Evolutionary conservation across 2,888 invertebrate genomes (phyloP), one percentile per base, ranked within the genome.

Genomic region (Baronia brevicornis): DNA sequence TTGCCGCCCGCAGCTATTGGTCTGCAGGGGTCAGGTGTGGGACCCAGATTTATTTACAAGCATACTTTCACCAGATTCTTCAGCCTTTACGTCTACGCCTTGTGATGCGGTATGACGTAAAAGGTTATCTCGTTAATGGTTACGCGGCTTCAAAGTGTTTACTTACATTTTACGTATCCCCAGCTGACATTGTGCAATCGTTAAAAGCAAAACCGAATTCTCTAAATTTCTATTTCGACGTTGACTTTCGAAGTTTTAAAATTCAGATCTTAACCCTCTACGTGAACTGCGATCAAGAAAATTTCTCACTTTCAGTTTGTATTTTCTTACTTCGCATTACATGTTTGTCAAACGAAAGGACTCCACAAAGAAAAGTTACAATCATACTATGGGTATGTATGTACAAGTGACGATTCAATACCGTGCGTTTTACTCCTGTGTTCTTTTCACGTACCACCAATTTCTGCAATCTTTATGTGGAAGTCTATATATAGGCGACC

Each of bases 21-120:
- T 48, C 60, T 47, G 29, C 60, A 52, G 58, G 57, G 73, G 71
- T 75, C 73, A 69, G 28, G 36, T 42, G 46, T 56, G 46, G 46
- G 49, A 34, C 41, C n/a, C 38, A 44, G 44, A 49, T 60, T 69
- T 65, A 55, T 68, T 65, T 60, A 65, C 63, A 63, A 65, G 71
- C 54, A 69, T 66, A 74, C 79, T 80, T 78, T 79, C 77, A 68
- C 75, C 58, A 46, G 55, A 57, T 56, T 46, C 46, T 40, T 40
- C 24, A 19, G 35, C 32, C 30, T 33, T 25, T 36, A 33, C 33
- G 35, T 43, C 38, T 31, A 36, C 40, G 33, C 32, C 28, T 11
- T 39, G 17, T 38, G 37, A 32, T 23, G 22, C 43, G 42, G 32
- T 23, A 28, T 41, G 36, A 46, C 38, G 41, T 42, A 41, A 41